phyloP scores from a whole-genome alignment of 1,140 invertebrate genomes.

The Campodea augens region DNA sequence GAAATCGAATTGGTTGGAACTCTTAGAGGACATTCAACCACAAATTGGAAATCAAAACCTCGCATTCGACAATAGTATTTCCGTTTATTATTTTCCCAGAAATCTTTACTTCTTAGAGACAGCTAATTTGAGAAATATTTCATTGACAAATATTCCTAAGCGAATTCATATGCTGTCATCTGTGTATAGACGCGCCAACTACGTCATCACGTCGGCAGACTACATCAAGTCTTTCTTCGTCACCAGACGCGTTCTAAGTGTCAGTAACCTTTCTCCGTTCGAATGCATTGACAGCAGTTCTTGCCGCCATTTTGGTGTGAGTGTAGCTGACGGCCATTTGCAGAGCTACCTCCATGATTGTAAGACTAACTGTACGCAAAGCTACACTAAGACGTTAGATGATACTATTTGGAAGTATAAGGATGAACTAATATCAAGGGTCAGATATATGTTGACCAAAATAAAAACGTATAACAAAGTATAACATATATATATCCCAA shows the following conservation, averaged over 20 bases:
- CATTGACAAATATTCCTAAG: constrained; percentile 61
- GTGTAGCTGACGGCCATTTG: constrained; percentile 62
- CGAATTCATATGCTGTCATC: constrained; percentile 90
- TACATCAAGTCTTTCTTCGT: constrained; percentile 91
- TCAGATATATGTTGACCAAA: constrained; percentile 42
- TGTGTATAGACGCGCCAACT: constrained; percentile 72
- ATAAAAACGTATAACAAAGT: no score
- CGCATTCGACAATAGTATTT: constrained; percentile 45
- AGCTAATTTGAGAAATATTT: constrained; percentile 55
- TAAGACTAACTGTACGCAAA: constrained; percentile 63
- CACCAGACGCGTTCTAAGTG: constrained; percentile 63
- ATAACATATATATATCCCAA: no score
- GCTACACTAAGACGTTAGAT: constrained; percentile 62
- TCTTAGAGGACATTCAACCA: constrained; percentile 51
- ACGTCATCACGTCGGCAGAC: constrained; percentile 78
- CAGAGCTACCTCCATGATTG: constrained; percentile 87
- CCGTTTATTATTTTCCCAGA: constrained; percentile 71
- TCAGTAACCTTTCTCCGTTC: constrained; percentile 84
- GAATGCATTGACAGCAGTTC: constrained; percentile 66
- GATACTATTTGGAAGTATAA: constrained; percentile 76
- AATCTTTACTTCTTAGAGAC: constrained; percentile 92
- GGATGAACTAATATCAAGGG: constrained; percentile 44
- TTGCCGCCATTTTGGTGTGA: constrained; percentile 68
- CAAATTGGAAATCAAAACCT: no score
- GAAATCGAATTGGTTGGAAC: constrained; percentile 47